Base-by-base conservation (phyloP, 2,797 vertebrate genomes). In the Epinephelus malabaricus region DNA sequence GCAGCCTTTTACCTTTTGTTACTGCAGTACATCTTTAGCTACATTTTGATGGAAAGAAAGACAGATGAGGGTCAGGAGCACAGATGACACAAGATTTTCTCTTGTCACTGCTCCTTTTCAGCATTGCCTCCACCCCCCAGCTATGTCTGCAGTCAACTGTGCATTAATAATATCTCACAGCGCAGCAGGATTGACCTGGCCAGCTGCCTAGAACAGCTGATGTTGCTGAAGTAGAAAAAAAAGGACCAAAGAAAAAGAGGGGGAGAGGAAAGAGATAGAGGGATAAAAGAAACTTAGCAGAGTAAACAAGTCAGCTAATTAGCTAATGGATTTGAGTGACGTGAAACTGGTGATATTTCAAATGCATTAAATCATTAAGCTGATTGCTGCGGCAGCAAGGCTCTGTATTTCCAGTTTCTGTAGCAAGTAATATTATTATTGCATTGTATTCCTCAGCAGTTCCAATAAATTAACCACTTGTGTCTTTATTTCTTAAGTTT, bases 111-210 rank as follows among this genome's bases (percentile, higher is more conserved):
- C 54, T 49, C 58, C 54, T 72, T 74, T 70, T 76, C 43, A 67
- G 34, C 15, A 17, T n/a, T 46, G 50, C 14, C 76, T 68, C 62
- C 51, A 59, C 60, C 65, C 56, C 49, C 25, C 21, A 43, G 60
- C 54, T 68, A 61, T 83, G 74, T 92, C 84, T 89, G 84, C 80
- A 85, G 84, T 91, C 84, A 86, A 85, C 81, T 92, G 83, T 78
- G 79, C 86, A 86, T 88, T 90, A 89, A 92, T 88, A 88, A 92
- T 84, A 92, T 85, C 90, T 90, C 86, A 85, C 58, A 92, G 90
- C 88, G 73, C 82, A 83, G 78, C 88, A 84, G 91, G 60, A 88
- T 88, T 69, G 79, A 87, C 83, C 75, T 92, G 92, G 85, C 85
- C 90, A 69, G 74, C 66, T 46, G 82, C 86, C 85, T 60, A 72